phyloP scores from a whole-genome alignment of 2,113 vertebrate genomes.

The Tricholaema leucomelas region DNA sequence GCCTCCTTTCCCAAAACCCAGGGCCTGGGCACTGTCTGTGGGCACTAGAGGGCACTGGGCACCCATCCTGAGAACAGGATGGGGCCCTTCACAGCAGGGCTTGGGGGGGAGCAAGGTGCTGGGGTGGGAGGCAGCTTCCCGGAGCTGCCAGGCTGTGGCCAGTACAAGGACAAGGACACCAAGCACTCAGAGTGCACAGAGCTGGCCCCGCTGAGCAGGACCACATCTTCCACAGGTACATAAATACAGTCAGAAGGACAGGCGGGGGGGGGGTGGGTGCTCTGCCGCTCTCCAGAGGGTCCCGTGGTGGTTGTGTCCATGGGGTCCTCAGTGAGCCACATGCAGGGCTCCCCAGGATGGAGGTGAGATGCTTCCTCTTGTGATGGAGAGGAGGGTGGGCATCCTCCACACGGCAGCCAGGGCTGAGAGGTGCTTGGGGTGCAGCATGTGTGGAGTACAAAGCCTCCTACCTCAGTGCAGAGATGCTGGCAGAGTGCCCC shows the following conservation, averaged over 20 bases:
- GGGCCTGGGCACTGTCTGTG: rapidly evolving
- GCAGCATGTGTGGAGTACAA: rapidly evolving
- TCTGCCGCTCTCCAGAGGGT: not conserved
- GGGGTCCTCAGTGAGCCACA: rapidly evolving
- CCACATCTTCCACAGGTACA: slow-evolving; percentile 47
- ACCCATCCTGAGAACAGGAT: not conserved
- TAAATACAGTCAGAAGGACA: slow-evolving; percentile 39
- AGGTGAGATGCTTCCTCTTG: rapidly evolving
- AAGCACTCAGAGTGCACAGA: not conserved
- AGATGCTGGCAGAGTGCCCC: not conserved
- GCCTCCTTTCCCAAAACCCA: rapidly evolving
- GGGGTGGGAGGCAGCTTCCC: not conserved
- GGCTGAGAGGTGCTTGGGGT: not conserved
- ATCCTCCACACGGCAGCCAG: not conserved
- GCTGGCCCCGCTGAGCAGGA: not conserved
- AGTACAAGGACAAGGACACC: not conserved
- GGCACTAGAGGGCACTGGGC: slow-evolving; percentile 14
- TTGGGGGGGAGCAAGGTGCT: not conserved
- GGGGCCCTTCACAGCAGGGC: not conserved
- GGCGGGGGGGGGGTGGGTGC: not conserved
- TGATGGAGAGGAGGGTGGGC: not conserved
- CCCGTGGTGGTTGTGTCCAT: rapidly evolving
- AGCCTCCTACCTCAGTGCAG: rapidly evolving
- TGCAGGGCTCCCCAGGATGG: rapidly evolving
- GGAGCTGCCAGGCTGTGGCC: not conserved